Conservation (phyloP, 2,113 vertebrate genomes). For the Chelonoidis abingdonii region DNA sequence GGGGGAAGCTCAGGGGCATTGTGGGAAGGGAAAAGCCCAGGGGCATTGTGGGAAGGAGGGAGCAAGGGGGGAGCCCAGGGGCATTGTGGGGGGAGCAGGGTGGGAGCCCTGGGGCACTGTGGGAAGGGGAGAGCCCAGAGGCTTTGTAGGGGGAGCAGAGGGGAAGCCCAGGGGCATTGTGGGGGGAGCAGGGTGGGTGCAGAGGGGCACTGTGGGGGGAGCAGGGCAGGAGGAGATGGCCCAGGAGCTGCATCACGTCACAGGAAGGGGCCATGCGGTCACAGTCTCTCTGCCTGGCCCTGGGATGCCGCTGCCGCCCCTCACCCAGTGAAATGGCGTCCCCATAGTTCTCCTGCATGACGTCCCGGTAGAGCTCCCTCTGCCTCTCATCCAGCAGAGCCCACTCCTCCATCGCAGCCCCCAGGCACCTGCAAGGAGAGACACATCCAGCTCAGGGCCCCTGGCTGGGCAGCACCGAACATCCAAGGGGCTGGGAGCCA, state of each 20-base stretch:
- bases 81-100: no score
- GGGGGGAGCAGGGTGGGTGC: neutral
- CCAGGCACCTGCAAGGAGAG: neutral
- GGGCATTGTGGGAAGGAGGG: no score
- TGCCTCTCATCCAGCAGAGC: neutral
- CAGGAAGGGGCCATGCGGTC: slow-evolving; percentile 20
- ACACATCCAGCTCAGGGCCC: neutral
- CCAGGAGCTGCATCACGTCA: slow-evolving; percentile 36
- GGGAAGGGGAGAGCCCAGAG: neutral
- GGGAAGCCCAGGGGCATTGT: no score
- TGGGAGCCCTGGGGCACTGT: neutral
- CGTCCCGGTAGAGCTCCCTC: neutral
- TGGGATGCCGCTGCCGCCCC: slow-evolving; percentile 21
- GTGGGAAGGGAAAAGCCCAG: no score
- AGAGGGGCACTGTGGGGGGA: neutral
- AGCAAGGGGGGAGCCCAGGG: no score
- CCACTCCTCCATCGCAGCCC: neutral
- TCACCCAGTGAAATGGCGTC: neutral
- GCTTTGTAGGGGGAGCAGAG: no score
- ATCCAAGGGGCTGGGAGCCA: neutral
- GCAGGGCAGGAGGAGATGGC: neutral
- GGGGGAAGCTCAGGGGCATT: neutral
- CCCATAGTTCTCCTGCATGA: neutral
- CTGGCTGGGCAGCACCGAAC: neutral
- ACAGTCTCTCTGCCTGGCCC: neutral